These are phyloP conservation scores for Luperina nickerlii DNA, from an alignment of 2,888 invertebrate genomes.

Conservation along the genomic window DNA sequence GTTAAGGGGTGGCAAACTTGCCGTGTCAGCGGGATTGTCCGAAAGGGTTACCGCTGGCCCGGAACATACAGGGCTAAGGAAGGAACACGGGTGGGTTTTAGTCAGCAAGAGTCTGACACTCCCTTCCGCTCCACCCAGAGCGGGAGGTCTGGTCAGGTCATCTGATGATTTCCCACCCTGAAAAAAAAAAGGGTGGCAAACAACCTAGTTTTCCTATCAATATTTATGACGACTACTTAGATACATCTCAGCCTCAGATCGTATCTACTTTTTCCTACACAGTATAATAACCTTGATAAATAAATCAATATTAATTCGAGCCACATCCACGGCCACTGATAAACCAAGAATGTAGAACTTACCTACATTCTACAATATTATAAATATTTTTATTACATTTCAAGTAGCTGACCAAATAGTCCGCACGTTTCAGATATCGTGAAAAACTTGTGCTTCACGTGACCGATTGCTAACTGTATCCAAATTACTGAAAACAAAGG, in stretches of 20 bases:
- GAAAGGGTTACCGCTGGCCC: too few species aligned
- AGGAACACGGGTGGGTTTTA: too few species aligned
- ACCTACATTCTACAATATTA: conserved; percentile 44
- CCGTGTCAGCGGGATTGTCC: too few species aligned
- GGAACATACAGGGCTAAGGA: too few species aligned
- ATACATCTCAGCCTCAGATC: neutral
- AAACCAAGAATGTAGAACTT: conserved; percentile 42
- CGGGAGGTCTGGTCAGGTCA: too few species aligned
- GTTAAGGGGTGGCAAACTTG: neutral
- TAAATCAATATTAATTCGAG: conserved; percentile 36
- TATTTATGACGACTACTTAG: conserved; percentile 1
- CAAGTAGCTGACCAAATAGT: conserved; percentile 55
- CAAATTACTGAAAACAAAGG: conserved; percentile 64
- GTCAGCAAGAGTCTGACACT: too few species aligned
- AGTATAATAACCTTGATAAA: conserved; percentile 42
- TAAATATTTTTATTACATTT: conserved; percentile 59
- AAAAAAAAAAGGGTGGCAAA: neutral
- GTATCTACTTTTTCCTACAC: conserved; percentile 3
- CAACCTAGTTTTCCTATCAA: neutral
- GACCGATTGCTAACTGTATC: conserved; percentile 44
- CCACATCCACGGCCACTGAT: conserved; percentile 37
- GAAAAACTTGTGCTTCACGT: conserved; percentile 50
- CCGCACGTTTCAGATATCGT: conserved; percentile 54
- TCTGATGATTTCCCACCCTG: too few species aligned
- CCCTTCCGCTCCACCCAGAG: too few species aligned